phyloP scores from a whole-genome alignment of 1,140 invertebrate genomes.

The Apis florea region DNA sequence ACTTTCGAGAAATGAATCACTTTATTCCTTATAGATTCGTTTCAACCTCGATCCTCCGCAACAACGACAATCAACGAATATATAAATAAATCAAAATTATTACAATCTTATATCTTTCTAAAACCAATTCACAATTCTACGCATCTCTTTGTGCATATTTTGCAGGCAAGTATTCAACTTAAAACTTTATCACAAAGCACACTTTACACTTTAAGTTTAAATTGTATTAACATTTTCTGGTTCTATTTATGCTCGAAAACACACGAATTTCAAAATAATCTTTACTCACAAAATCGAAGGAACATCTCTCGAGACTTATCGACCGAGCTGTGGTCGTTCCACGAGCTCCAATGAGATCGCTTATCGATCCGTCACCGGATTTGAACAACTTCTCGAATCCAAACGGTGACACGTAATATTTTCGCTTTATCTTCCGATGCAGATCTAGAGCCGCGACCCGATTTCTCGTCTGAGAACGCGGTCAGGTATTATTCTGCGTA shows the following conservation, averaged over 20 bases:
- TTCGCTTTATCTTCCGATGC: background rate
- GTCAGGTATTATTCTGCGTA: conserved; percentile 56
- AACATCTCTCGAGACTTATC: background rate
- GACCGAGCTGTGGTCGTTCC: too few relatives aligned
- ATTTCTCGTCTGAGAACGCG: conserved; percentile 49
- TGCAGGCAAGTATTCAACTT: too few relatives aligned
- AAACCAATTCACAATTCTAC: too few relatives aligned
- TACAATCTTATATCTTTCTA: too few relatives aligned
- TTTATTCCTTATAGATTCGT: background rate
- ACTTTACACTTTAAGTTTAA: background rate
- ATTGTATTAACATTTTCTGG: too few relatives aligned
- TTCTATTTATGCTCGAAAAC: background rate
- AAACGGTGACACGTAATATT: background rate
- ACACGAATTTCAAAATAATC: background rate
- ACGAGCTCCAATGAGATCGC: too few relatives aligned
- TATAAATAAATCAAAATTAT: too few relatives aligned
- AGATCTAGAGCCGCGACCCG: background rate
- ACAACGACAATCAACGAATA: background rate
- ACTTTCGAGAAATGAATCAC: conserved; percentile 31
- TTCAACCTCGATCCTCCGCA: background rate
- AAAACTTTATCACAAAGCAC: background rate
- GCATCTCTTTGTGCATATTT: too few relatives aligned
- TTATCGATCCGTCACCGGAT: background rate
- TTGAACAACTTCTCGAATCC: background rate
- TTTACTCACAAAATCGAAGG: too few relatives aligned